phyloP scores from a whole-genome alignment of 2,113 vertebrate genomes.

The Ochotona princeps region DNA sequence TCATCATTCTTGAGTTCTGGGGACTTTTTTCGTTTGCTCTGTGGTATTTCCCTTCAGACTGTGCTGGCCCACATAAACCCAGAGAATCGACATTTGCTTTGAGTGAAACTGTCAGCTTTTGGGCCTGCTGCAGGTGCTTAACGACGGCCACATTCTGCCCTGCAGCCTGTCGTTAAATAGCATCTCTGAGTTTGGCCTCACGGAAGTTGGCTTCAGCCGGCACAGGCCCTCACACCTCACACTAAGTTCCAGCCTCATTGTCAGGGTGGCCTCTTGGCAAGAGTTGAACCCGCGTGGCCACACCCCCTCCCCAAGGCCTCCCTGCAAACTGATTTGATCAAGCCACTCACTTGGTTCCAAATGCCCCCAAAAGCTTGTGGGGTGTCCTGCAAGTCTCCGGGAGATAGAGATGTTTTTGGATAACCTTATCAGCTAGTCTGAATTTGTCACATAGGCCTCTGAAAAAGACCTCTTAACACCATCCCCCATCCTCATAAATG shows the following conservation, averaged over 20 bases:
- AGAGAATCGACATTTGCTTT: constrained; percentile 59
- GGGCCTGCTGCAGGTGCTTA: not conserved
- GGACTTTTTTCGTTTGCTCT: not conserved
- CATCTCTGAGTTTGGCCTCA: constrained; percentile 15
- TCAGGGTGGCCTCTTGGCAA: constrained; percentile 49
- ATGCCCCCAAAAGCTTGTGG: not conserved
- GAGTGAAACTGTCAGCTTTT: constrained; percentile 57
- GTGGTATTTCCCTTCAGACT: not conserved
- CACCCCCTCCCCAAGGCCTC: constrained; percentile 8
- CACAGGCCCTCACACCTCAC: not conserved
- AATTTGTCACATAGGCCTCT: not conserved
- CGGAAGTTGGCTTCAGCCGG: constrained; percentile 32
- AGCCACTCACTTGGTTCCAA: not conserved
- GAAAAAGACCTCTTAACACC: constrained; percentile 2
- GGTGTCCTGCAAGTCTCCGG: not conserved
- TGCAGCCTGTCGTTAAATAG: constrained; percentile 59
- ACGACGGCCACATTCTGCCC: constrained; percentile 33
- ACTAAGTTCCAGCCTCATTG: no score
- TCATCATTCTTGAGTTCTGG: not conserved
- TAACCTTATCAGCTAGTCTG: not conserved
- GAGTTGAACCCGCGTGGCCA: not conserved
- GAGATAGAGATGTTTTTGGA: not conserved
- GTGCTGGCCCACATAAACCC: not conserved
- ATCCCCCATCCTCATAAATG: not conserved
- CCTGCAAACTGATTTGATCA: constrained; percentile 57